These are phyloP conservation scores for Nephrotoma flavescens DNA, from an alignment of 2,888 invertebrate genomes.

Conservation along the genomic window DNA sequence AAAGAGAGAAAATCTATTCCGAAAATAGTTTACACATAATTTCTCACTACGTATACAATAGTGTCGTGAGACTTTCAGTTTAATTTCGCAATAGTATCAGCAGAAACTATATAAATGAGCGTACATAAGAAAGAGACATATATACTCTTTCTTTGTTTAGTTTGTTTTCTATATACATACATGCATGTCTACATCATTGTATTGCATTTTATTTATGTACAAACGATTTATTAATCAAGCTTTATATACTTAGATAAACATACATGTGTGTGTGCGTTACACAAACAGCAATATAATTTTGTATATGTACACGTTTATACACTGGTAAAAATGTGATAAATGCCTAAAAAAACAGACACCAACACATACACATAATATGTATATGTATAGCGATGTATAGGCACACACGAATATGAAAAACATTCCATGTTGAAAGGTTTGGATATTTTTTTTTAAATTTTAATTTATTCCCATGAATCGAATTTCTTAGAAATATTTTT, in stretches of 20 bases:
- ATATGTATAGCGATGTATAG: background rate
- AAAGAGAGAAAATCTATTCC: background rate
- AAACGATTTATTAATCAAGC: background rate
- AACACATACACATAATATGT: background rate
- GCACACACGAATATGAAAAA: background rate
- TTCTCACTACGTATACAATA: background rate
- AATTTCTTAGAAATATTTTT: slow-evolving; percentile 10
- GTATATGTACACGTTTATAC: background rate
- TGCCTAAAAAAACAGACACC: background rate
- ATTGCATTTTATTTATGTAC: background rate
- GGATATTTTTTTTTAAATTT: slow-evolving; percentile 1
- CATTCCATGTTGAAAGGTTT: slow-evolving; percentile 5
- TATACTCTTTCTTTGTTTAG: background rate
- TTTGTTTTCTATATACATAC: background rate
- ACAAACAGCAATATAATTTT: background rate
- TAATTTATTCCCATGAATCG: slow-evolving; percentile 10
- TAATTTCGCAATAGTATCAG: background rate
- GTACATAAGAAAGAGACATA: background rate
- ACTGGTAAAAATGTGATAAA: background rate
- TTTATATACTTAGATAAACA: background rate
- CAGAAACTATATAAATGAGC: background rate
- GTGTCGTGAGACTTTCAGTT: background rate
- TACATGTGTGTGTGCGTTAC: background rate
- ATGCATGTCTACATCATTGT: background rate
- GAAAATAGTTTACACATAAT: background rate